Evolutionary conservation across 1,140 invertebrate genomes (phyloP).

Genomic region (Drosophila eugracilis): DNA sequence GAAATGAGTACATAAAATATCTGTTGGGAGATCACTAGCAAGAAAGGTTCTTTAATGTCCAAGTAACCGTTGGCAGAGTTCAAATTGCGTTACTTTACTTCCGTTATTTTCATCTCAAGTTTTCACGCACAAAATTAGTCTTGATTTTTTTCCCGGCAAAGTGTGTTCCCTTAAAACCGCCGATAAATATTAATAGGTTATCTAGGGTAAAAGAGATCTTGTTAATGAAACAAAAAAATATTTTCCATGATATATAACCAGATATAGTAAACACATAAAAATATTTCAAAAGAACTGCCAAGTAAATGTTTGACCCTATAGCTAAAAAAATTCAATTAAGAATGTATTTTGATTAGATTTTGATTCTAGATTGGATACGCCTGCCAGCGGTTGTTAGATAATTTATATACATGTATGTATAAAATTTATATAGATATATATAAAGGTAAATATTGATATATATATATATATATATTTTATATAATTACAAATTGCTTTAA

Average conservation of each 20-base stretch:
- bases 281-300: constrained; percentile 61
- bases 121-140: constrained; percentile 65
- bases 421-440: no score
- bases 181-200: constrained; percentile 81
- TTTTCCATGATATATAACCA: constrained; percentile 25
- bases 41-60: constrained; percentile 1
- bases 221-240: constrained; percentile 35
- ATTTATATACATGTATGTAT: no score
- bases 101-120: constrained; percentile 23
- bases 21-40: constrained; percentile 43
- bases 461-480: no score
- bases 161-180: constrained; percentile 77
- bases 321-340: constrained; percentile 20
- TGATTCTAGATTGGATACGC: not conserved
- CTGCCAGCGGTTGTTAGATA: constrained; percentile 22
- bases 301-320: constrained; percentile 77
- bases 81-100: constrained; percentile 9
- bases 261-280: constrained; percentile 24
- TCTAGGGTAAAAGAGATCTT: constrained; percentile 65
- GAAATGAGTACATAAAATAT: constrained; percentile 17
- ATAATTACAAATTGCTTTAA: constrained; percentile 42
- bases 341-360: constrained; percentile 12
- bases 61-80: constrained; percentile 28
- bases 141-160: constrained; percentile 59
- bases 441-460: no score